These are phyloP conservation scores for Diloba caeruleocephala DNA, from an alignment of 2,888 invertebrate species.

Conservation along the genomic window DNA sequence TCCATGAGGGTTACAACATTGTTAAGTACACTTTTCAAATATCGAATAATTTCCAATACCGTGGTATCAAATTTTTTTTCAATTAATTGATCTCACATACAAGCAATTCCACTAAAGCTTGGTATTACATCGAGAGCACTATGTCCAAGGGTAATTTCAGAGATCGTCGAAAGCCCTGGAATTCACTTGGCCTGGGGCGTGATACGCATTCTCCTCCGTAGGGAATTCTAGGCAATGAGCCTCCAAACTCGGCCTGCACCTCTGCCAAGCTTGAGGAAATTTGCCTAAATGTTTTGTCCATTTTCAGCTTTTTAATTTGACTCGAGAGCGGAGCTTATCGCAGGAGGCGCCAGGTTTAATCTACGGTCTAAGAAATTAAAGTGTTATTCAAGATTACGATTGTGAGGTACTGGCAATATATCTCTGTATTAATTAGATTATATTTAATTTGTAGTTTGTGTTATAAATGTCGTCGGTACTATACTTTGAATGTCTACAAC, in stretches of 20 bases:
- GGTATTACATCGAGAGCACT: conserved; percentile 60
- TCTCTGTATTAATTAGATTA: conserved; percentile 25
- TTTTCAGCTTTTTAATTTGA: conserved; percentile 67
- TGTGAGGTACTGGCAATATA: conserved; percentile 8
- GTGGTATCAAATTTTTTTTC: conserved; percentile 39
- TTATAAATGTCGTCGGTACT: conserved; percentile 12
- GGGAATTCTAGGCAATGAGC: conserved; percentile 61
- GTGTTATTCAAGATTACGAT: conserved; percentile 18
- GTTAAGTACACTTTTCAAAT: conserved; percentile 18
- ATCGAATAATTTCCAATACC: conserved; percentile 17
- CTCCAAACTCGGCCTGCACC: conserved; percentile 56
- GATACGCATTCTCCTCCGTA: conserved; percentile 69
- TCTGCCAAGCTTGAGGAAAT: conserved; percentile 55
- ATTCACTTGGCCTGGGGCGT: conserved; percentile 67
- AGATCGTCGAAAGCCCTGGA: conserved; percentile 62
- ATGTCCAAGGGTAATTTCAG: conserved; percentile 65
- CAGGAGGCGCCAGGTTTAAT: conserved; percentile 54
- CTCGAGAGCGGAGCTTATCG: conserved; percentile 48
- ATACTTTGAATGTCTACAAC: too few relatives aligned
- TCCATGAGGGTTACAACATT: too few relatives aligned
- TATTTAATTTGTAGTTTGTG: conserved; percentile 26
- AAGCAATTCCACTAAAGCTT: conserved; percentile 56
- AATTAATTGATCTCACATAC: conserved; percentile 40
- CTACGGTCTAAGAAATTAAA: conserved; percentile 35
- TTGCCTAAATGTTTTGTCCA: conserved; percentile 69